Evolutionary conservation across 2,888 invertebrate genomes (phyloP).

Genomic region (Apamea crenata): DNA sequence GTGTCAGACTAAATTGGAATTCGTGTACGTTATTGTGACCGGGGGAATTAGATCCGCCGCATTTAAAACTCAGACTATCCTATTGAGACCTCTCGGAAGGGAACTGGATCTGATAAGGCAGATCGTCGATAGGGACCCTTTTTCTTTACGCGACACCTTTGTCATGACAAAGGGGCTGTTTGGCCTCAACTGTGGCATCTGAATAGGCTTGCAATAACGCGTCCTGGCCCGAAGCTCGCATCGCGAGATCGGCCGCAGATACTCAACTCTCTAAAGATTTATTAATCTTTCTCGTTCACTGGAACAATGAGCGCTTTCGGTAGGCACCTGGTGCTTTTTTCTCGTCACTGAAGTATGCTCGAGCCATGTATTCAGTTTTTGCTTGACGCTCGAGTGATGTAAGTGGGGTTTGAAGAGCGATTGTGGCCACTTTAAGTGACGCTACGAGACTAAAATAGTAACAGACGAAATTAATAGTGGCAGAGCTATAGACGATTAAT

Average conservation of each 20-base stretch:
- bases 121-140: constrained; percentile 89
- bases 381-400: constrained; percentile 77
- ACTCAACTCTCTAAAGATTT: constrained; percentile 89
- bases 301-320: constrained; percentile 89
- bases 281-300: constrained; percentile 88
- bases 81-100: constrained; percentile 90
- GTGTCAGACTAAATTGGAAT: constrained; percentile 85
- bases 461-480: constrained; percentile 44
- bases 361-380: constrained; percentile 84
- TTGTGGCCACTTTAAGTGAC: constrained; percentile 74
- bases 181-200: constrained; percentile 89
- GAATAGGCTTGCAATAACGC: constrained; percentile 90
- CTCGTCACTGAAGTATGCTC: constrained; percentile 82
- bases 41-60: constrained; percentile 88
- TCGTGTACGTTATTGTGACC: constrained; percentile 85
- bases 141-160: constrained; percentile 90
- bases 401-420: constrained; percentile 78
- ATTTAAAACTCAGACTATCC: constrained; percentile 88
- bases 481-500: constrained; percentile 46
- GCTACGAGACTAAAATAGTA: constrained; percentile 54
- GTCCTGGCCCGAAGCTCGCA: constrained; percentile 86
- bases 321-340: constrained; percentile 89
- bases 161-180: constrained; percentile 90
- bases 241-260: constrained; percentile 89
- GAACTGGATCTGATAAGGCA: constrained; percentile 90